Conservation (phyloP, 2,888 invertebrate genomes). For the Perdita meconis region DNA sequence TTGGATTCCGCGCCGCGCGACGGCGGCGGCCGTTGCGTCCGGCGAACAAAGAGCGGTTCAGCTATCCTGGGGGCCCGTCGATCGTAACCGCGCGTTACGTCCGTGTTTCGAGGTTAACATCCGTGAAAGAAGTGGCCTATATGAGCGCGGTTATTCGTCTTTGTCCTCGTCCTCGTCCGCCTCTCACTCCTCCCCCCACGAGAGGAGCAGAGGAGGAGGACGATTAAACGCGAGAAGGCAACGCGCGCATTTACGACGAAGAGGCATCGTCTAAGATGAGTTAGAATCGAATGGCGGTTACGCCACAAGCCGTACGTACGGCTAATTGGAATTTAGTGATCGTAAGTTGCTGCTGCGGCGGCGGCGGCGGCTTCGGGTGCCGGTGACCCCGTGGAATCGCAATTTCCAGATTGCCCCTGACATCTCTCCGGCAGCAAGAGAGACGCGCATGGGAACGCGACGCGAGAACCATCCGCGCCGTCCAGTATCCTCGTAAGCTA, state of each 20-base stretch:
- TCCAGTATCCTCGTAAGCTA: background rate
- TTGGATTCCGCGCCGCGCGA: background rate
- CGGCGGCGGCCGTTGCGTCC: no score
- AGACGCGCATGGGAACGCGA: slow-evolving; percentile 18
- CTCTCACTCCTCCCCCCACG: background rate
- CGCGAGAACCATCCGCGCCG: slow-evolving; percentile 17
- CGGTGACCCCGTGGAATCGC: slow-evolving; percentile 72
- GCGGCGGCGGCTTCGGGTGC: slow-evolving; percentile 22
- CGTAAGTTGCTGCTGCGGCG: slow-evolving; percentile 71
- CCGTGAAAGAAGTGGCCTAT: slow-evolving; percentile 28
- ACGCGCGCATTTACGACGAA: slow-evolving; percentile 50
- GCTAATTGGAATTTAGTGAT: slow-evolving; percentile 81
- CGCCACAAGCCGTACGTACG: slow-evolving; percentile 66
- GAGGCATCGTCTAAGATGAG: slow-evolving; percentile 67
- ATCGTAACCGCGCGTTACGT: slow-evolving; percentile 23
- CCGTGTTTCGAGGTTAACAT: slow-evolving; percentile 53
- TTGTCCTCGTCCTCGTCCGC: slow-evolving; percentile 4
- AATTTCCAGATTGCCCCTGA: slow-evolving; percentile 66
- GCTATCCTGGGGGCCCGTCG: slow-evolving; percentile 9
- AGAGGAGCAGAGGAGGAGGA: slow-evolving; percentile 20
- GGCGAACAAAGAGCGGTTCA: slow-evolving; percentile 16
- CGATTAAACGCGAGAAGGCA: slow-evolving; percentile 68
- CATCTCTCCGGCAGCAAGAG: background rate
- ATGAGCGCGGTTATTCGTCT: slow-evolving; percentile 21
- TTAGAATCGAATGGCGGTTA: slow-evolving; percentile 68